Evolutionary conservation across 92 coral and sea anemone species (phyloP), one percentile per base, ranked within the genome.

Genomic region (Porites cylindrica): DNA sequence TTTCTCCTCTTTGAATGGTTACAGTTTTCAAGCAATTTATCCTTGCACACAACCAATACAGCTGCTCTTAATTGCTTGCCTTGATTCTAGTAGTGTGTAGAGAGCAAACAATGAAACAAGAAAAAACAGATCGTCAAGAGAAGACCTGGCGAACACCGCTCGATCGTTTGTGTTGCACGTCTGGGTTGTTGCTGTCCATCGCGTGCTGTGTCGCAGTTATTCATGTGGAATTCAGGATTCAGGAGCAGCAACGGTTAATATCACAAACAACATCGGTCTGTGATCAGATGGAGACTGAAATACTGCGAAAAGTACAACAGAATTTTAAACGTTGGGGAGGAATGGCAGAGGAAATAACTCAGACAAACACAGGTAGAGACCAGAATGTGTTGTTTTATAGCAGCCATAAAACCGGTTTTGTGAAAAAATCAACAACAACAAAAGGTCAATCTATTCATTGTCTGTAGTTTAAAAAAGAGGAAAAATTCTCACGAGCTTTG

Each of bases 151-250:
- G 79, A 75, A 75, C 9, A 53, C 0, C 79, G n/a, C 65, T 75
- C 62, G 38, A 52, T 19, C 59, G 47, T 53, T 20, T 75, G 18
- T 75, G 62, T 50, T 52, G 43, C 4, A 14, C 26, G 38, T 52
- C 65, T 12, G 79, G 79, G 23, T 72, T 84, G 59, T 7, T 75
- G 68, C 18, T 85, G 66, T 66, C 89, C 38, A 54, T 77, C 17
- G 89, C 21, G 70, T 85, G 89, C 52, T 85, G 70, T 56, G 18
- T 77, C 56, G 89, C 83, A 32, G 26, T 85, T 1, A 66, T 85
- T 51, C 89, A 85, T 12, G 70, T 85, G 68, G 78, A 85, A 67
- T 50, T 85, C 66, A 85, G 71, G 43, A 47, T 85, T 20, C 54
- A 85, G 67, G 29, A 77, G 18, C 88, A 84, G 18, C 81, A 85